Conservation (phyloP, 2,113 vertebrate genomes). For the Hydrolagus affinis region DNA sequence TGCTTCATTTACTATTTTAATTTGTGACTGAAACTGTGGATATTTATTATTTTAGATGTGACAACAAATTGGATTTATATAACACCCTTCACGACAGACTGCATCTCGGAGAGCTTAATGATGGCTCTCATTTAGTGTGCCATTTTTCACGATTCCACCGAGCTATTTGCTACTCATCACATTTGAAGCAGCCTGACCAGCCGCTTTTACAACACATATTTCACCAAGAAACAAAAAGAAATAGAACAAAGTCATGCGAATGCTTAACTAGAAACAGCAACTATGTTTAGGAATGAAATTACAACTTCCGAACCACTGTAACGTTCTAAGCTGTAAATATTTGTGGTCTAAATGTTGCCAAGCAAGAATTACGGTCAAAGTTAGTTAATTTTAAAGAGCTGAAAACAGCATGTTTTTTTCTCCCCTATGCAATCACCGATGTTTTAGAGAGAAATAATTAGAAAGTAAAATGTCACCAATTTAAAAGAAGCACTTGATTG, state of each 20-base stretch:
- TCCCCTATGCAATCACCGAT: background rate
- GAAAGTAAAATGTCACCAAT: background rate
- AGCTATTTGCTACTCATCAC: background rate
- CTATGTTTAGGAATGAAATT: background rate
- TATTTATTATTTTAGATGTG: too few relatives aligned
- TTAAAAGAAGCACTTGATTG: background rate
- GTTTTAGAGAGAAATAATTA: background rate
- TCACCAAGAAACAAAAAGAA: background rate
- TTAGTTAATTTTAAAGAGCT: background rate
- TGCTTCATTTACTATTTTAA: too few relatives aligned
- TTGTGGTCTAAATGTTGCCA: constrained; percentile 7
- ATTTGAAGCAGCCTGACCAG: background rate
- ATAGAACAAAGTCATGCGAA: constrained; percentile 4
- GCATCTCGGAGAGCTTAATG: too few relatives aligned
- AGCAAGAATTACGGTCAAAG: background rate
- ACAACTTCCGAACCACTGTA: background rate
- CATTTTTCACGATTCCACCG: background rate
- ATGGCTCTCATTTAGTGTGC: background rate
- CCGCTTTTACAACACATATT: background rate
- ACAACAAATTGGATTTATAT: too few relatives aligned
- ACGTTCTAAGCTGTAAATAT: background rate
- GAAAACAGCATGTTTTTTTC: background rate
- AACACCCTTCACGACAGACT: too few relatives aligned
- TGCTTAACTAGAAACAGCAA: background rate
- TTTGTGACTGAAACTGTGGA: too few relatives aligned